phyloP scores from a whole-genome alignment of 1,140 invertebrate genomes.

The Hermetia illucens region DNA sequence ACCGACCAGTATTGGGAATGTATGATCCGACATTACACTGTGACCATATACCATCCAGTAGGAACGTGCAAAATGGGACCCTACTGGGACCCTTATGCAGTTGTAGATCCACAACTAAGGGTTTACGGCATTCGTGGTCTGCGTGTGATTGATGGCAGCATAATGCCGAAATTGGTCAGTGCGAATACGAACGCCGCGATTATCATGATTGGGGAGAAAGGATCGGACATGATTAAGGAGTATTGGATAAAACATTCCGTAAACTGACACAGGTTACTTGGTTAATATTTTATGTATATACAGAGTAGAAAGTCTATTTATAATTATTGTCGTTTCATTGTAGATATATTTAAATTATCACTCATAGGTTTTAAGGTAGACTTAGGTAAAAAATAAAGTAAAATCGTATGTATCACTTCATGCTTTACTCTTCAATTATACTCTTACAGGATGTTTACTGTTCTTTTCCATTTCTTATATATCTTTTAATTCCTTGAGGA shows the following conservation, averaged over 20 bases:
- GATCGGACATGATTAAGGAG: constrained; percentile 67
- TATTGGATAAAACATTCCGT: constrained; percentile 47
- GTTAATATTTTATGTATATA: no score
- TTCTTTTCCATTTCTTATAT: no score
- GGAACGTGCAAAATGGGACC: constrained; percentile 91
- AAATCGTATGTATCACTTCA: no score
- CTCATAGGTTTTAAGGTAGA: no score
- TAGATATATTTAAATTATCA: no score
- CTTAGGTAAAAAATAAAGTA: no score
- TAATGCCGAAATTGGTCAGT: constrained; percentile 67
- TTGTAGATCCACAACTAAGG: constrained; percentile 68
- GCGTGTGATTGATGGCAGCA: constrained; percentile 72
- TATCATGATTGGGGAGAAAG: constrained; percentile 78
- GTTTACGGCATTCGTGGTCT: constrained; percentile 68
- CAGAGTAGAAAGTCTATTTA: no score
- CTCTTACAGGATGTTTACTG: no score
- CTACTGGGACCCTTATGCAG: constrained; percentile 64
- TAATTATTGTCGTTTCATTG: no score
- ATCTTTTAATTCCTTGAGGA: no score
- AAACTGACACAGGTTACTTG: constrained; percentile 12
- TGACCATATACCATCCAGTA: constrained; percentile 74
- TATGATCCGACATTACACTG: constrained; percentile 64
- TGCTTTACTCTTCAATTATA: no score
- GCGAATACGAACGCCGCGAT: constrained; percentile 73
- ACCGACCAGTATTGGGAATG: constrained; percentile 70